Evolutionary conservation across 2,113 vertebrate genomes (phyloP).

Genomic region (crab-eating macaque (Macaca fascicularis)): DNA sequence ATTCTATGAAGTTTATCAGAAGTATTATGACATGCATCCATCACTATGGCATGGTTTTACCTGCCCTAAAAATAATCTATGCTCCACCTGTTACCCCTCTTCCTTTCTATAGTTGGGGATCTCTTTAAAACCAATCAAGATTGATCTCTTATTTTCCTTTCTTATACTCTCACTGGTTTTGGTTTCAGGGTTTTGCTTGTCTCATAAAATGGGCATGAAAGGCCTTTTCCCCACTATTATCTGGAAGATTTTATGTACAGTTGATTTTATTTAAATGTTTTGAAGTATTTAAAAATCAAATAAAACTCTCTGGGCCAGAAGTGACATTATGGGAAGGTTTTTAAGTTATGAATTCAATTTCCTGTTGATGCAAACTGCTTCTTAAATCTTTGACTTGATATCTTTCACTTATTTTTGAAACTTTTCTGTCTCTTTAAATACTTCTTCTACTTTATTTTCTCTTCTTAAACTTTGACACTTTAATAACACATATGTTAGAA

Average conservation of each 20-base stretch:
- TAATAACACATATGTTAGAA: not conserved
- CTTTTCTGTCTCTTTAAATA: not conserved
- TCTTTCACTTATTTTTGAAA: not conserved
- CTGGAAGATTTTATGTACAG: not conserved
- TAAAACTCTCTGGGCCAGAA: not conserved
- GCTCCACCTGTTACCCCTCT: not conserved
- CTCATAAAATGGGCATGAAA: not conserved
- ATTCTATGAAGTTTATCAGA: too few species aligned
- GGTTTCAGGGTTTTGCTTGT: too few species aligned
- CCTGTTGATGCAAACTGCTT: not conserved
- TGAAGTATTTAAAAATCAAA: not conserved
- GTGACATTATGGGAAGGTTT: not conserved
- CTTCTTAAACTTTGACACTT: not conserved
- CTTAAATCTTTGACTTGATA: not conserved
- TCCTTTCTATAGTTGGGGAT: not conserved
- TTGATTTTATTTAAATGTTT: not conserved
- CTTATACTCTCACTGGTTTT: too few species aligned
- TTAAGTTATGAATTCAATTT: not conserved
- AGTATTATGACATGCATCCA: too few species aligned
- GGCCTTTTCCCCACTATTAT: not conserved
- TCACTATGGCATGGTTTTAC: too few species aligned
- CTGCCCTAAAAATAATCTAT: not conserved
- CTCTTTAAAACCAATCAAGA: not conserved
- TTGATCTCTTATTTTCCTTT: not conserved
- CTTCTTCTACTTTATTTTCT: not conserved